phyloP scores from a whole-genome alignment of 2,888 invertebrate species.

The Kuschelorhynchus macadamiae region DNA sequence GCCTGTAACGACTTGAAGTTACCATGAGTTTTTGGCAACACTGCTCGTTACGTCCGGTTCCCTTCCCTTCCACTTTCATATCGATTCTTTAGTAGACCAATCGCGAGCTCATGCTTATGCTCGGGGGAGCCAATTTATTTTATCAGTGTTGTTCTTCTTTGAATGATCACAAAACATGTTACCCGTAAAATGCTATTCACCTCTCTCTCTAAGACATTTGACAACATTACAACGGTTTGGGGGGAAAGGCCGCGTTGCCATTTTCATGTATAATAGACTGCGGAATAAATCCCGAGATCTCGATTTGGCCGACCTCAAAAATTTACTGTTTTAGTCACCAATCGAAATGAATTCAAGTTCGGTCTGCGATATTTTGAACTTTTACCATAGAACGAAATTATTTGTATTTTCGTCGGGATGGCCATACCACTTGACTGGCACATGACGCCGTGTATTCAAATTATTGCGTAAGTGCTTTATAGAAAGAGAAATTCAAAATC shows the following conservation, averaged over 20 bases:
- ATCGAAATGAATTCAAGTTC: constrained; percentile 49
- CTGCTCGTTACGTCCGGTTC: constrained; percentile 71
- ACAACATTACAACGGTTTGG: constrained; percentile 55
- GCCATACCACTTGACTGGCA: constrained; percentile 58
- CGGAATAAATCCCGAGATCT: constrained; percentile 44
- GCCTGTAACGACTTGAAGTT: constrained; percentile 64
- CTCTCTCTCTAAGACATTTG: constrained; percentile 49
- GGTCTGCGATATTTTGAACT: constrained; percentile 36
- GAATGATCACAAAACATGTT: constrained; percentile 53
- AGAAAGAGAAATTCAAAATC: constrained; percentile 15
- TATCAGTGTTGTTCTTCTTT: constrained; percentile 68
- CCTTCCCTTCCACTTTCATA: constrained; percentile 73
- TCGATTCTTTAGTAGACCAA: constrained; percentile 77
- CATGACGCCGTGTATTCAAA: constrained; percentile 48
- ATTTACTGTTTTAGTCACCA: constrained; percentile 49
- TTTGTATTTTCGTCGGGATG: constrained; percentile 37
- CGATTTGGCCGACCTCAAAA: constrained; percentile 45
- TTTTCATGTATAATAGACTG: constrained; percentile 40
- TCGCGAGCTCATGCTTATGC: constrained; percentile 70
- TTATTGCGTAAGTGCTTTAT: constrained; percentile 46
- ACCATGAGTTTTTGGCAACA: constrained; percentile 73
- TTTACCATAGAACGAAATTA: constrained; percentile 38
- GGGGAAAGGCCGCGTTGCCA: constrained; percentile 64
- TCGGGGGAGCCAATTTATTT: constrained; percentile 71
- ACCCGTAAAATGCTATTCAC: constrained; percentile 20